Evolutionary conservation across 2,113 vertebrate genomes (phyloP).

Genomic region (Ariopsis seemanni): DNA sequence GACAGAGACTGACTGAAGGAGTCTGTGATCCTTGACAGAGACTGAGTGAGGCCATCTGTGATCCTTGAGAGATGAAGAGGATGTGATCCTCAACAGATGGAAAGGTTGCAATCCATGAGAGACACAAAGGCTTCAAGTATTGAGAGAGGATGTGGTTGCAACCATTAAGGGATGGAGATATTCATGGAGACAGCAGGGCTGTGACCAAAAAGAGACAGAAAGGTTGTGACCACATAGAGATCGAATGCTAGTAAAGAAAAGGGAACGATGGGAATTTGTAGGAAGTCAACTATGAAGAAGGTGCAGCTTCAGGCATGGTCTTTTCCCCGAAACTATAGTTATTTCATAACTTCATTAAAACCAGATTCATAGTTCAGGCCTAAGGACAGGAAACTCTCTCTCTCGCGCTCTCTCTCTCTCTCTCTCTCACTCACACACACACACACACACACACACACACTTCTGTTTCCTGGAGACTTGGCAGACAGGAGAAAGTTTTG

Average conservation of each 20-base stretch:
- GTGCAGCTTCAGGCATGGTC: neutral
- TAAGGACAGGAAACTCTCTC: conserved; percentile 57
- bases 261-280: neutral
- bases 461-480: conserved; percentile 41
- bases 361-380: conserved; percentile 55
- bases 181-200: neutral
- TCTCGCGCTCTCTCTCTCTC: neutral
- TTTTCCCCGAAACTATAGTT: neutral
- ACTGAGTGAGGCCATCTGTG: neutral
- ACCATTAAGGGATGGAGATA: neutral
- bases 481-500: conserved; percentile 49
- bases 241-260: neutral
- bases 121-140: neutral
- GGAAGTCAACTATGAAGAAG: neutral
- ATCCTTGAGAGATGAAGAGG: neutral
- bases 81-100: neutral
- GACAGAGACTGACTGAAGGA: neutral
- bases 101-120: neutral
- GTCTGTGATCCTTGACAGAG: neutral
- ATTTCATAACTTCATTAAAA: conserved; percentile 31
- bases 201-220: neutral
- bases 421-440: neutral
- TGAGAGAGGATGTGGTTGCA: neutral
- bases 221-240: neutral
- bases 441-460: conserved; percentile 18